These are phyloP conservation scores for Conger conger DNA, from an alignment of 2,113 vertebrate genomes.

Conservation along the genomic window DNA sequence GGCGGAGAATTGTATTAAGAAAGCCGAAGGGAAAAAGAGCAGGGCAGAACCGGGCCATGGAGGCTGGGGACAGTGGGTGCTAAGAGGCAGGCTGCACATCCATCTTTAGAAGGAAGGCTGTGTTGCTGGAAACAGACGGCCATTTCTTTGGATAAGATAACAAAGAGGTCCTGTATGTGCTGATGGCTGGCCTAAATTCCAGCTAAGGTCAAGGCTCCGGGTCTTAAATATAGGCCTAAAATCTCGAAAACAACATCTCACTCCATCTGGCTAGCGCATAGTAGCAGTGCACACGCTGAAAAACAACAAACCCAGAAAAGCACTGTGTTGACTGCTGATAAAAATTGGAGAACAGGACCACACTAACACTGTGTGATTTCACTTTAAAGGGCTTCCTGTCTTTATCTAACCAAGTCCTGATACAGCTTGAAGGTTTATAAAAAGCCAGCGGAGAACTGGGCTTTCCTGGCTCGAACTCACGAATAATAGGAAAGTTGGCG, in stretches of 20 bases:
- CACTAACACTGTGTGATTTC: background rate
- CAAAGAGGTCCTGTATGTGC: constrained; percentile 28
- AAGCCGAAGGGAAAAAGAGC: background rate
- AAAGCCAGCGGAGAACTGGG: constrained; percentile 28
- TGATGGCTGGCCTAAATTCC: constrained; percentile 14
- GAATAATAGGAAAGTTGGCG: constrained; percentile 66
- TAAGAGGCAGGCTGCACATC: background rate
- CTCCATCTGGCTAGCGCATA: background rate
- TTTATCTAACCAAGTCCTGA: constrained; percentile 22
- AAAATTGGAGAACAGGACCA: background rate
- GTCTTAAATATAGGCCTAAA: constrained; percentile 18
- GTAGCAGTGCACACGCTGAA: background rate
- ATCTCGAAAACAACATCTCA: constrained; percentile 15
- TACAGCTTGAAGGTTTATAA: constrained; percentile 19
- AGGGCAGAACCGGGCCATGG: background rate
- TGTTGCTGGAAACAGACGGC: constrained; percentile 13
- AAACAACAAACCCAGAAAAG: background rate
- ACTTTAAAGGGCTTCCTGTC: constrained; percentile 17
- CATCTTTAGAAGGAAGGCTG: constrained; percentile 7
- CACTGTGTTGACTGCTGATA: background rate
- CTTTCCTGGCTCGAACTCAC: constrained; percentile 56
- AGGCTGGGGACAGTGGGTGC: background rate
- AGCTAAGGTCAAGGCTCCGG: constrained; percentile 20
- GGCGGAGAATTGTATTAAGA: background rate
- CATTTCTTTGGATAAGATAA: constrained; percentile 17